A percentile compares a stretch with the other conserved stretches of the same genome.
These are phyloP conservation scores for Himantopus leucocephalus DNA, from an alignment of 2,113 vertebrate species.

Conservation along the genomic window DNA sequence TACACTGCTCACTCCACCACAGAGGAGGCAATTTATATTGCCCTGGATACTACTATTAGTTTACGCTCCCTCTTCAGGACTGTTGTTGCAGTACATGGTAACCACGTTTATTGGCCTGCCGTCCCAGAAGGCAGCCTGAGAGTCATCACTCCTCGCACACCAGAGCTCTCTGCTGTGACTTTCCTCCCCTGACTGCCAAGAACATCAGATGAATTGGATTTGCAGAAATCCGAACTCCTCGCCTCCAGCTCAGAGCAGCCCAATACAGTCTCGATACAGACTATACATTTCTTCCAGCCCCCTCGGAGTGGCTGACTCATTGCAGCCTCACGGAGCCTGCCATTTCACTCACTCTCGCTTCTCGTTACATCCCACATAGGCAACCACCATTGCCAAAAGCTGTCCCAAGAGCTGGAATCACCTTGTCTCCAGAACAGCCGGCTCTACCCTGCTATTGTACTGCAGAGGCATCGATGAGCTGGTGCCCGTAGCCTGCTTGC, in stretches of 20 bases:
- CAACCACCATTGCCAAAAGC: background rate
- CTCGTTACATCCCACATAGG: background rate
- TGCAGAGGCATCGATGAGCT: accelerated
- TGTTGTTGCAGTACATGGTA: conserved; percentile 1
- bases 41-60: background rate
- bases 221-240: conserved; percentile 9
- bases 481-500: background rate
- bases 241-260: background rate
- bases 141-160: conserved; percentile 48
- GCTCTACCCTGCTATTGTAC: background rate
- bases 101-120: conserved; percentile 4
- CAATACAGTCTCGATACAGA: background rate
- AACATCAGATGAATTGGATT: conserved; percentile 51
- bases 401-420: background rate
- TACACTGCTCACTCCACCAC: background rate
- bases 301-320: background rate
- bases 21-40: background rate
- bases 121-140: conserved; percentile 12
- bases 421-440: background rate
- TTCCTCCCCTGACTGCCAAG: conserved; percentile 54
- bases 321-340: background rate
- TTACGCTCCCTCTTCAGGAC: conserved; percentile 20
- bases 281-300: conserved; percentile 41
- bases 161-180: conserved; percentile 11
- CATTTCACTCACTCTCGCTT: background rate